Evolutionary conservation across 92 coral and sea anemone genomes (phyloP).

Genomic region (Hydrozoanthus gracilis): DNA sequence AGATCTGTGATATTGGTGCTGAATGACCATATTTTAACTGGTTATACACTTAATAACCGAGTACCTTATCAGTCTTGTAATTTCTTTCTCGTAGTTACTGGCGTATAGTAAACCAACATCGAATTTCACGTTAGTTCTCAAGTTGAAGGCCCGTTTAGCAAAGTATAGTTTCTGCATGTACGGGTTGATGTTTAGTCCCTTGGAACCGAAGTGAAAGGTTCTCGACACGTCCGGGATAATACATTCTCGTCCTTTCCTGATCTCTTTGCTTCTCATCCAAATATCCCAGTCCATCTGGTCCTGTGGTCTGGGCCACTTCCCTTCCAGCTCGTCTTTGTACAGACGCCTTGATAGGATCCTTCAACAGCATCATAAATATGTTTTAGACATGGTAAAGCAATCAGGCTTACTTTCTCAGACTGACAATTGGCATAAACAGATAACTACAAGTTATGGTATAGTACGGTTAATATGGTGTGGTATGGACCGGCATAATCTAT

Average conservation of each 20-base stretch:
- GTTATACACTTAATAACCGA: neutral
- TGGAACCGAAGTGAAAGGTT: conserved; percentile 89
- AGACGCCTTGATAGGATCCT: conserved; percentile 79
- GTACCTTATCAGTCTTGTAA: conserved; percentile 66
- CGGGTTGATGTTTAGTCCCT: conserved; percentile 76
- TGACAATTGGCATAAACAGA: neutral
- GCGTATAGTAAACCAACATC: conserved; percentile 62
- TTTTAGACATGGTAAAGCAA: neutral
- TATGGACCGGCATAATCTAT: neutral
- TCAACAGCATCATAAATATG: neutral
- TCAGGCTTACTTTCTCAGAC: too few relatives aligned
- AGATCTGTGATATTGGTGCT: neutral
- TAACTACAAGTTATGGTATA: neutral
- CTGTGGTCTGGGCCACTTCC: conserved; percentile 75
- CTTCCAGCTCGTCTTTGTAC: conserved; percentile 80
- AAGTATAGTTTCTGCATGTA: conserved; percentile 72
- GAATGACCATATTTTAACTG: neutral
- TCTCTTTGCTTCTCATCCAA: conserved; percentile 66
- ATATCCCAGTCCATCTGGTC: conserved; percentile 85
- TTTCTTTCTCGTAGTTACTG: conserved; percentile 73
- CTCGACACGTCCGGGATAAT: conserved; percentile 85
- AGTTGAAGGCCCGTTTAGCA: conserved; percentile 69
- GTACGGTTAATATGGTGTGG: neutral
- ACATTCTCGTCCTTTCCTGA: conserved; percentile 78
- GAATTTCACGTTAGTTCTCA: conserved; percentile 63